Evolutionary conservation across 2,113 vertebrate genomes (phyloP).

Genomic region (Tragelaphus scriptus): DNA sequence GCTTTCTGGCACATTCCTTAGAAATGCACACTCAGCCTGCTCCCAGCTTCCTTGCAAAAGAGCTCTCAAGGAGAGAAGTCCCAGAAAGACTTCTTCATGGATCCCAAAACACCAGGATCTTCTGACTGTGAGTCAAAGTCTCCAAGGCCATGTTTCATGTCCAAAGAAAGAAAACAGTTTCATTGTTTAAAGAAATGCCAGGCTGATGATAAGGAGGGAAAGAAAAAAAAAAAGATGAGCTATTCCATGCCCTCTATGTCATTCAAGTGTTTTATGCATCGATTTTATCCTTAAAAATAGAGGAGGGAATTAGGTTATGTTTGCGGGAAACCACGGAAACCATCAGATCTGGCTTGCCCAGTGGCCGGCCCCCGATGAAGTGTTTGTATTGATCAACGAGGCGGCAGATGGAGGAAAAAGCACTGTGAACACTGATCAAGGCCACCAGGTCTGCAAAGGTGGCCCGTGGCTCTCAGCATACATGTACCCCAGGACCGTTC

Average conservation of each 20-base stretch:
- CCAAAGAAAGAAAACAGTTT: background rate
- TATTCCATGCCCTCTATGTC: background rate
- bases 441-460: background rate
- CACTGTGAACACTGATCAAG: background rate
- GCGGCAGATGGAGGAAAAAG: fast-evolving
- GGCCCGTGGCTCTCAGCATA: background rate
- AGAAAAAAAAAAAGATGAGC: background rate
- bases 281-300: constrained; percentile 22
- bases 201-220: background rate
- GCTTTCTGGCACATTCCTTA: background rate
- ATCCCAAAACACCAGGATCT: background rate
- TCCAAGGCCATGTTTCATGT: background rate
- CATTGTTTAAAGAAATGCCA: constrained; percentile 32
- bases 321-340: fast-evolving
- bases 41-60: background rate
- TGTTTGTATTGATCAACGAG: background rate
- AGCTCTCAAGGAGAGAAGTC: background rate
- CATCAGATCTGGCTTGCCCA: background rate
- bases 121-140: background rate
- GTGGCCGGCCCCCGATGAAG: background rate
- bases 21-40: background rate
- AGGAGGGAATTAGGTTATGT: background rate
- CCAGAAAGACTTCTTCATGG: background rate
- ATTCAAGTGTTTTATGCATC: background rate
- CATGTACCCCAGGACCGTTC: background rate